Percentiles rank a stretch among this genome's conserved stretches.
These are phyloP conservation scores for Paracyclopina nana DNA, from an alignment of 1,140 invertebrate species.

Conservation along the genomic window DNA sequence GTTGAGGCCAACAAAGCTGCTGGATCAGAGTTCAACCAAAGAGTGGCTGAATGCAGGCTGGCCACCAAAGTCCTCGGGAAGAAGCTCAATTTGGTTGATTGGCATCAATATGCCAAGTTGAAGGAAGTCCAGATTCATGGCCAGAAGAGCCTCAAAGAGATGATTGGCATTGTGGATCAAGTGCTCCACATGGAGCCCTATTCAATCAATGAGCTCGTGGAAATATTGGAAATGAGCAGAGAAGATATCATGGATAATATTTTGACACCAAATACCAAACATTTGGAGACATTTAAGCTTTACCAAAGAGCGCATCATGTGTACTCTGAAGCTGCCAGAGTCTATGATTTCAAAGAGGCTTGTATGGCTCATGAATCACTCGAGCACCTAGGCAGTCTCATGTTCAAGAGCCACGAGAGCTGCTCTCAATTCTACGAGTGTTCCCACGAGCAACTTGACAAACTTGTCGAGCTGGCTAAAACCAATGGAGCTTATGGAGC, in stretches of 20 bases:
- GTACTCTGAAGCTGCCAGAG: not conserved
- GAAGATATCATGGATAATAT: not conserved
- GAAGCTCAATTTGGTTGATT: not conserved
- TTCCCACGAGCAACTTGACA: constrained; percentile 70
- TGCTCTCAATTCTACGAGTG: constrained; percentile 74
- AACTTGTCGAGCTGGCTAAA: constrained; percentile 52
- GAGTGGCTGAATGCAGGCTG: constrained; percentile 42
- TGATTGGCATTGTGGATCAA: not conserved
- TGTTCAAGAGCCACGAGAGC: constrained; percentile 72
- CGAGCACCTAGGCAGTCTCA: constrained; percentile 48
- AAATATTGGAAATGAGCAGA: not conserved
- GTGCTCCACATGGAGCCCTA: not conserved
- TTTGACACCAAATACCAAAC: not conserved
- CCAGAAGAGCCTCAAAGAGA: not conserved
- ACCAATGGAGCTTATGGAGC: constrained; percentile 51
- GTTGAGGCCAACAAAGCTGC: constrained; percentile 83
- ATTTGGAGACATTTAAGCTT: not conserved
- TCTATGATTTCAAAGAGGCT: not conserved
- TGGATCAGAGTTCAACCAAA: constrained; percentile 63
- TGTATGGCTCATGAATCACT: constrained; percentile 27
- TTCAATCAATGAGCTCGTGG: not conserved
- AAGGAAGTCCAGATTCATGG: constrained; percentile 4
- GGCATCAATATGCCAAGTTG: constrained; percentile 10
- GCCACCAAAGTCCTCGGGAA: constrained; percentile 30
- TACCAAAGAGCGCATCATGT: not conserved